Conservation (phyloP, 2,888 invertebrate species). For the Cephus rjabovi region DNA sequence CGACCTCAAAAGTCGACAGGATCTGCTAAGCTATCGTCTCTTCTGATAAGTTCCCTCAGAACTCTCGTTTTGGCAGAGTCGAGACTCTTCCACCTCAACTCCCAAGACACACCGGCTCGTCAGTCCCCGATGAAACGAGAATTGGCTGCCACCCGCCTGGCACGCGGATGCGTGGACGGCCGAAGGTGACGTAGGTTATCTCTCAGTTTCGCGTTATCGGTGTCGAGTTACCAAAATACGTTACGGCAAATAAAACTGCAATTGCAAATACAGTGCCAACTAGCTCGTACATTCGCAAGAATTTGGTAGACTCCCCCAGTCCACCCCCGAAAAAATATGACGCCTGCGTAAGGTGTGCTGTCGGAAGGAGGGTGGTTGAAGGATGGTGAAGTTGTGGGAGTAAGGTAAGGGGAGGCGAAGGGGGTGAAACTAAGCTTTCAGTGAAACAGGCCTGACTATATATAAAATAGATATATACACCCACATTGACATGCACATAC, state of each 20-base stretch:
- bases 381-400: background rate
- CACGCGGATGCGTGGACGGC: too few relatives aligned
- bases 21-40: too few relatives aligned
- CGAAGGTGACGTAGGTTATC: too few relatives aligned
- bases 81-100: too few relatives aligned
- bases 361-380: background rate
- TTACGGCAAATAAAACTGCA: background rate
- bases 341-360: background rate
- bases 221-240: too few relatives aligned
- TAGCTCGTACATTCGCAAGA: background rate
- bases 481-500: background rate
- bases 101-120: too few relatives aligned
- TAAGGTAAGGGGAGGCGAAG: background rate
- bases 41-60: too few relatives aligned
- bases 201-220: too few relatives aligned
- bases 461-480: background rate
- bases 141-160: too few relatives aligned
- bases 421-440: background rate
- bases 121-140: too few relatives aligned
- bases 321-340: background rate
- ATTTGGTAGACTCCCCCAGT: background rate
- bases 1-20: too few relatives aligned
- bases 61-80: too few relatives aligned
- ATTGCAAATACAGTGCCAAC: background rate
- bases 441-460: background rate